These are phyloP conservation scores for Caloenas nicobarica DNA, from an alignment of 2,113 vertebrate species.

Conservation along the genomic window DNA sequence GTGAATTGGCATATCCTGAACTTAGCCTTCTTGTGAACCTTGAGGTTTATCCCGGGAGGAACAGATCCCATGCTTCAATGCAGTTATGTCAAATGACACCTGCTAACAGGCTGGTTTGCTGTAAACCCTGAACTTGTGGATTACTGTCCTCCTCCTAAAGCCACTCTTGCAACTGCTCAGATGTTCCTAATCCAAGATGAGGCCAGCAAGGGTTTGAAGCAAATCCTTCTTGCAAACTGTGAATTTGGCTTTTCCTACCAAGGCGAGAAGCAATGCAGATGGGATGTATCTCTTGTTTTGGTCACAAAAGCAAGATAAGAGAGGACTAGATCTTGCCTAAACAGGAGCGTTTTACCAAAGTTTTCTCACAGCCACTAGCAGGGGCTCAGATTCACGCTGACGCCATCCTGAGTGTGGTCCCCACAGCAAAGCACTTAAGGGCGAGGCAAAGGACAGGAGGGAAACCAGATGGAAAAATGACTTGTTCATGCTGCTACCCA, in stretches of 20 bases:
- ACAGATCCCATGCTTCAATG: neutral
- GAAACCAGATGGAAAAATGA: conserved; percentile 63
- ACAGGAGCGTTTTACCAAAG: neutral
- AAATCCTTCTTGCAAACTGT: neutral
- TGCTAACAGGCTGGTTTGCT: neutral
- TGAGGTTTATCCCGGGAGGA: neutral
- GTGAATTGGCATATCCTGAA: conserved; percentile 16
- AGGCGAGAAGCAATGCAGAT: neutral
- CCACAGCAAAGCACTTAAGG: conserved; percentile 19
- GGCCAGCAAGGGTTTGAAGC: neutral
- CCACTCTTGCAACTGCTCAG: neutral
- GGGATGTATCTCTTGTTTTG: neutral
- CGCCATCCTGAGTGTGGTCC: conserved; percentile 27
- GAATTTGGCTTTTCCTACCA: neutral
- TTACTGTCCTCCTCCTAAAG: neutral
- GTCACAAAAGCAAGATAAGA: neutral
- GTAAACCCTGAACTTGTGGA: neutral
- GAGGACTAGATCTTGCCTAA: neutral
- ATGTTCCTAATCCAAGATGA: neutral
- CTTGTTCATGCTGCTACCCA: conserved; percentile 42
- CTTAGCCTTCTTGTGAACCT: conserved; percentile 4
- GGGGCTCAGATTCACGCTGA: neutral
- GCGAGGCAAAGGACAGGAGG: conserved; percentile 41
- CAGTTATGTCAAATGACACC: neutral
- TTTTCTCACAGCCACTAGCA: conserved; percentile 34